Base-by-base conservation (phyloP, 1,140 invertebrate genomes). In the Uloborus diversus region DNA sequence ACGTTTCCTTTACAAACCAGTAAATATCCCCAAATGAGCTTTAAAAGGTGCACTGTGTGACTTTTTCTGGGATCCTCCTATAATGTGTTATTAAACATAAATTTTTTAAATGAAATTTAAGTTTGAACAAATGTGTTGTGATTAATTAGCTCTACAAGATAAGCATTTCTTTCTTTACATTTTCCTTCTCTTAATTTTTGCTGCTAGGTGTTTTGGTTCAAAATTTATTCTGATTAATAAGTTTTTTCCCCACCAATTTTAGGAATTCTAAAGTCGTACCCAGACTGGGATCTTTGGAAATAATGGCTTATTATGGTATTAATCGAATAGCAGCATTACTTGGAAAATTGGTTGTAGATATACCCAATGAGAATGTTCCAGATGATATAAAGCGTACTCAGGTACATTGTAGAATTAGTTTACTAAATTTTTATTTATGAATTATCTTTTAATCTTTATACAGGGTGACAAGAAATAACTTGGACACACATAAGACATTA, bases 201-300 rank as follows among this genome's bases (percentile, higher is more conserved):
- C 9, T 13, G 37, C 37, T 42, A 17, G 9, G 17, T 42, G 17
- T 42, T 9, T 42, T 9, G 37, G 37, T 42, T 20, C 20, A 14
- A 47, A 47, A 42, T 5, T 5, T 47, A 3, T 47, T 47, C 3
- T 2, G 3, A n/a, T 66, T 61, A 51, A 23, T 75, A 68, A 65
- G 14, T 33, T 79, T 66, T 17, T 53, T 66, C 57, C 0, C n/a
- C 4, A 27, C 33, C 4, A 62, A 30, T 47, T 53, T 71, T 32
- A 87, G 87, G 87, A 87, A 85, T 83, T 82, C 83, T 14, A 83
- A 86, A 70, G 68, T 88, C 42, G 61, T 86, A 28, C 86, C 86
- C n/a, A 85, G 83, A 23, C 85, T 85, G 49, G 85, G 87, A 68
- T 83, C 83, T 14, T 81, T 87, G 35, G 86, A 87, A 71, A 80